Conservation (phyloP, 2,113 vertebrate genomes). For the Oxygymnocypris stewartii region DNA sequence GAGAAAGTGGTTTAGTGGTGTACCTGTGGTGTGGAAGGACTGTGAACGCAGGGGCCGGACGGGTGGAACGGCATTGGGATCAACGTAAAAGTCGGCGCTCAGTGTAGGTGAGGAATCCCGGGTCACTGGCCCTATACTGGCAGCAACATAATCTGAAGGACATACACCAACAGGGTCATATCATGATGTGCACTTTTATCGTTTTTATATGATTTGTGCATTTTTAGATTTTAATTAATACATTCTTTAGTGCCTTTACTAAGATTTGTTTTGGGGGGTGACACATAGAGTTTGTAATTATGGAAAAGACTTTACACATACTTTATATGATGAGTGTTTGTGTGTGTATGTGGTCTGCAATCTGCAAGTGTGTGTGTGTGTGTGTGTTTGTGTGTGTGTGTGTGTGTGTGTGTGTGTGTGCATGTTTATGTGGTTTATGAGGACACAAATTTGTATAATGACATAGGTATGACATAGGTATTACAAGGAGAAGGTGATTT, state of each 20-base stretch:
- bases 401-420: neutral
- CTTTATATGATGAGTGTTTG: neutral
- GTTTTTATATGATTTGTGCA: neutral
- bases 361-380: neutral
- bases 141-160: constrained; percentile 67
- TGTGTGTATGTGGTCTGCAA: too few species aligned
- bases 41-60: constrained; percentile 59
- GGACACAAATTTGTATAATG: too few species aligned
- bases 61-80: constrained; percentile 52
- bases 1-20: neutral
- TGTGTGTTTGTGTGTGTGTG: neutral
- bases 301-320: neutral
- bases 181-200: neutral
- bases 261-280: neutral
- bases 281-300: neutral
- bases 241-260: neutral
- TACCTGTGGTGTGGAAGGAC: constrained; percentile 70
- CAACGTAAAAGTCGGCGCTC: constrained; percentile 62
- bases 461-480: too few species aligned
- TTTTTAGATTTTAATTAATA: neutral
- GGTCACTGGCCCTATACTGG: constrained; percentile 63
- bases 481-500: too few species aligned
- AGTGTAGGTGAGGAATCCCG: constrained; percentile 40
- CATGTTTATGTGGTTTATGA: neutral
- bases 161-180: neutral